These are phyloP conservation scores for Panagrolaimus sp. DNA, from an alignment of 1,140 invertebrate species.

Conservation along the genomic window DNA sequence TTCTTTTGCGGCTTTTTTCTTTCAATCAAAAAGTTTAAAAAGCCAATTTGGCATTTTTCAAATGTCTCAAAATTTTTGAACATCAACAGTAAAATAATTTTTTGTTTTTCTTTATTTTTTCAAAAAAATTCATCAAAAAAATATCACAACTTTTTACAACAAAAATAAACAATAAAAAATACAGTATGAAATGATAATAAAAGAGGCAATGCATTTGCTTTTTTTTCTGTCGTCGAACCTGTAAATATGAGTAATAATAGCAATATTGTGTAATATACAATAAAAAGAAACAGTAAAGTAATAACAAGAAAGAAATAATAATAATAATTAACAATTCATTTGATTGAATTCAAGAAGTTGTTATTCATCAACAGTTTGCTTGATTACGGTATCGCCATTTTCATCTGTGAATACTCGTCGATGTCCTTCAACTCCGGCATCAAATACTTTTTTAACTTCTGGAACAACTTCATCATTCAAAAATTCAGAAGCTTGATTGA, in stretches of 20 bases:
- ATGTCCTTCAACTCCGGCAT: constrained; percentile 31
- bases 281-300: too few relatives aligned
- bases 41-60: too few relatives aligned
- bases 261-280: too few relatives aligned
- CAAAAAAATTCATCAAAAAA: constrained; percentile 17
- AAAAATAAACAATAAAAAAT: too few relatives aligned
- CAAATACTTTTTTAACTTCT: constrained; percentile 39
- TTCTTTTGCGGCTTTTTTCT: too few relatives aligned
- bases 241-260: too few relatives aligned
- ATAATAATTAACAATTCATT: too few relatives aligned
- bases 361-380: constrained; percentile 10
- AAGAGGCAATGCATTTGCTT: too few relatives aligned
- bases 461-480: constrained; percentile 42
- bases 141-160: constrained; percentile 20
- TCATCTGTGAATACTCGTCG: constrained; percentile 21
- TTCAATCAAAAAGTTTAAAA: background rate
- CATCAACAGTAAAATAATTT: background rate
- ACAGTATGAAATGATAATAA: too few relatives aligned
- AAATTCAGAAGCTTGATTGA: constrained; percentile 33
- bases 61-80: background rate
- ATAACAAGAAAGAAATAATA: too few relatives aligned
- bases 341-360: background rate
- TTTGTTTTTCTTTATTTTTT: background rate
- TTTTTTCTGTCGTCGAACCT: constrained; percentile 13
- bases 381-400: constrained; percentile 9